phyloP scores from a whole-genome alignment of 2,113 vertebrate species.

The Ifrita kowaldi region DNA sequence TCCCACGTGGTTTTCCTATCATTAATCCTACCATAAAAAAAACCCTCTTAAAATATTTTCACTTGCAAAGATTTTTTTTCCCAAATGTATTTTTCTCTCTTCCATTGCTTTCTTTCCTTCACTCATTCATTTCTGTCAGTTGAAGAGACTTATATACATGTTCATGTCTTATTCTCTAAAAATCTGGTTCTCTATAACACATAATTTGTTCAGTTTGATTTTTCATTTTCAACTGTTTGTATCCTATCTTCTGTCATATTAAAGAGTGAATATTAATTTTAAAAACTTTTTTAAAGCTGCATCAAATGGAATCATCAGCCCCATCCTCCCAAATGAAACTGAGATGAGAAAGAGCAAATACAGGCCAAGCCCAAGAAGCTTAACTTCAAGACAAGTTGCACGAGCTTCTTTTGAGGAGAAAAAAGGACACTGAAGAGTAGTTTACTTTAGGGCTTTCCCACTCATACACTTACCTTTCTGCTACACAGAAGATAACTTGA shows the following conservation, averaged over 20 bases:
- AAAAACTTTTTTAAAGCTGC: not conserved
- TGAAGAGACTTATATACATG: not conserved
- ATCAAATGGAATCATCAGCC: not conserved
- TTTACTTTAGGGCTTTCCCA: not conserved
- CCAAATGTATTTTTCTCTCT: not conserved
- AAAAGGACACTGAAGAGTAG: not conserved
- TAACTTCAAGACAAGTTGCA: not conserved
- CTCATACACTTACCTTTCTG: slow-evolving; percentile 28
- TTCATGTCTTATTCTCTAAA: not conserved
- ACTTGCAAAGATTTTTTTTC: not conserved
- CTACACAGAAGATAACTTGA: slow-evolving; percentile 6
- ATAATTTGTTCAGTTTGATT: not conserved
- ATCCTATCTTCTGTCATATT: not conserved
- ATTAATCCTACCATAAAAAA: not conserved
- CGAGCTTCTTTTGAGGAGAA: not conserved
- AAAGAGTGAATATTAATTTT: not conserved
- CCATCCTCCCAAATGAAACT: not conserved
- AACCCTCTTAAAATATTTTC: not conserved
- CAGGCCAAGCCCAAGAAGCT: not conserved
- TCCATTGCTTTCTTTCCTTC: not conserved
- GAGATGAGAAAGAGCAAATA: not conserved
- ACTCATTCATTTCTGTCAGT: not conserved
- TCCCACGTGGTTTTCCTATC: not conserved
- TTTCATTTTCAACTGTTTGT: not conserved
- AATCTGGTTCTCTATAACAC: not conserved